phyloP scores from a whole-genome alignment of 2,113 vertebrate genomes.

The Rhinopomastus cyanomelas region DNA sequence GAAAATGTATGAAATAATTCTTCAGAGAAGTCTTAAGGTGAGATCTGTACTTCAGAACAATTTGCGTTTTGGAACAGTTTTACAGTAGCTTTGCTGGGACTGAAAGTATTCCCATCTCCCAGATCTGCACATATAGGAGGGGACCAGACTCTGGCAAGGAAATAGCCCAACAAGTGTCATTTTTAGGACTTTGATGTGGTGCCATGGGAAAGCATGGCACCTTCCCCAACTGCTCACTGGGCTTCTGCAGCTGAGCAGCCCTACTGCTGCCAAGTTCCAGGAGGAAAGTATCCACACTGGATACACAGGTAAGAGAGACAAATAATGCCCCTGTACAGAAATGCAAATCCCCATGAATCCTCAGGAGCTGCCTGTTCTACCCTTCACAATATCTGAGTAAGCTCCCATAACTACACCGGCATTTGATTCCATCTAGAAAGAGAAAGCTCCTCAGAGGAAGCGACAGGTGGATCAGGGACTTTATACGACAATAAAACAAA shows the following conservation, averaged over 20 bases:
- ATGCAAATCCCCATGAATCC: background rate
- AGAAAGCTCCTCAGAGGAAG: background rate
- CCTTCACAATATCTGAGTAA: background rate
- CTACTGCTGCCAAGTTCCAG: background rate
- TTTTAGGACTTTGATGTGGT: fast-evolving
- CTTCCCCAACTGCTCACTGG: background rate
- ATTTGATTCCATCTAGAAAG: background rate
- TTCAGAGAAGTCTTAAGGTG: background rate
- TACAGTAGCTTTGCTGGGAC: background rate
- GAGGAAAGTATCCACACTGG: background rate
- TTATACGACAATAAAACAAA: background rate
- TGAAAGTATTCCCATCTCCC: background rate
- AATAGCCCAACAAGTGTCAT: background rate
- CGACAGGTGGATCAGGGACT: background rate
- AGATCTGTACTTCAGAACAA: background rate
- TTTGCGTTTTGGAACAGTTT: background rate
- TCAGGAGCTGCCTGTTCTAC: background rate
- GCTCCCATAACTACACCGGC: background rate
- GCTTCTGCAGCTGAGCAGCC: background rate
- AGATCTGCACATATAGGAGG: background rate
- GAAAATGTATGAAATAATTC: background rate
- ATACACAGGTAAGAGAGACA: background rate
- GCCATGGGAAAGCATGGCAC: background rate
- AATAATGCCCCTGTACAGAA: background rate
- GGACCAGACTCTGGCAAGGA: background rate